phyloP scores from a whole-genome alignment of 30 jellyfish, hydroid and myxozoan species.

The Hydra vulgaris region DNA sequence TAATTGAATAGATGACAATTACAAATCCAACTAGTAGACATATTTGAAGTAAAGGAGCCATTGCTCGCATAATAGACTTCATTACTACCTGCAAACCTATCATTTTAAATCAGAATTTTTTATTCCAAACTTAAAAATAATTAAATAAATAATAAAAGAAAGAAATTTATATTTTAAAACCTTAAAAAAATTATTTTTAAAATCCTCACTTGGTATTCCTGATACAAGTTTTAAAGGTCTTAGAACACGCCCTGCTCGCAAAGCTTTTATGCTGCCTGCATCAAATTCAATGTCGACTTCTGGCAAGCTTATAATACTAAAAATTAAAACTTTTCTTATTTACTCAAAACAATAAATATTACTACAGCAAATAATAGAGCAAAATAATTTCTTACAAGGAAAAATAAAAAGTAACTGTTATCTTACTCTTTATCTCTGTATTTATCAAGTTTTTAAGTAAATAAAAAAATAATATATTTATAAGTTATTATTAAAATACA shows the following conservation, averaged over 20 bases:
- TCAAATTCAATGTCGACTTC: conserved; percentile 65
- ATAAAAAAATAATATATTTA: too few species aligned
- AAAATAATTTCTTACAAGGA: too few species aligned
- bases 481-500: too few species aligned
- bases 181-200: too few species aligned
- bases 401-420: too few species aligned
- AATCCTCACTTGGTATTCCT: conserved; percentile 98
- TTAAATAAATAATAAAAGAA: too few species aligned
- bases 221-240: conserved; percentile 95
- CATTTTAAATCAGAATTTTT: not conserved
- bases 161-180: too few species aligned
- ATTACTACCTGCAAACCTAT: conserved; percentile 91
- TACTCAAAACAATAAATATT: too few species aligned
- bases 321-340: not conserved
- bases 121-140: too few species aligned
- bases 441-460: too few species aligned
- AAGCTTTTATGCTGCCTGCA: conserved; percentile 89
- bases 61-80: conserved; percentile 89
- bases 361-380: too few species aligned
- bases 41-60: conserved; percentile 92
- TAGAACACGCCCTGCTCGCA: conserved; percentile 97
- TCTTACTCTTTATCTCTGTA: too few species aligned
- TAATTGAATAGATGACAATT: conserved; percentile 76
- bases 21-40: conserved; percentile 91
- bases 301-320: conserved; percentile 91